Base-by-base conservation (phyloP, 1,140 invertebrate genomes). In the Varroa destructor region DNA sequence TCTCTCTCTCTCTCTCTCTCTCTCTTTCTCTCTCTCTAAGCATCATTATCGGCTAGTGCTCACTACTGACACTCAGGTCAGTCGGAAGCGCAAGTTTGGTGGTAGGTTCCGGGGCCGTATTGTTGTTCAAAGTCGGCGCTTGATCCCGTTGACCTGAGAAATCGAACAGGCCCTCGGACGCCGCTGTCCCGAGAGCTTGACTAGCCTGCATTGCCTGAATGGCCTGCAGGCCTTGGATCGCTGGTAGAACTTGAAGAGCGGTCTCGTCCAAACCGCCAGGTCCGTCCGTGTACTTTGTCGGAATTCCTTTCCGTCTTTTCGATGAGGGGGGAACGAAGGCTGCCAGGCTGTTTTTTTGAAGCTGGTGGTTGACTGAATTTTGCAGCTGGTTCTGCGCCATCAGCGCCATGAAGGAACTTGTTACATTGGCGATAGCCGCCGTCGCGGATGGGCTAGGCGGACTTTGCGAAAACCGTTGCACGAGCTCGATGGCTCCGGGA, bases 381-480 rank as follows among this genome's bases (percentile, higher is more conserved):
- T 67, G 61, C 10, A 67, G 37, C 46, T 67, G 61, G 46, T 67
- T 67, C 61, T 67, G 61, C 61, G 61, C 61, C 61, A 67, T 67
- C 61, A 67, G 61, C 61, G 61, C 61, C 61, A 67, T 43, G 61
- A 67, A 67, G 61, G 61, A 67, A 67, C 61, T 67, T 40, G 61
- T 51, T 51, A 51, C 61, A 40, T 67, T 67, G 40, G 61, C 61
- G 61, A 67, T 43, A 67, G 61, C 61, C 61, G 61, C 61, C 40
- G 40, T 40, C 12, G 61, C 61, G 36, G 61, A 67, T 14, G 61
- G 61, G 61, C 61, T 67, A 14, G 61, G 61, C 12, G 61, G 61
- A 46, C 61, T 67, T 46, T 67, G 61, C 12, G 61, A 67, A 40
- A 67, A 67, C 46, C 61, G 40, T 46, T 67, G 61, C 40, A 67